Evolutionary conservation across 2,888 invertebrate genomes (phyloP).

Genomic region (Gymnosoma rotundatum): DNA sequence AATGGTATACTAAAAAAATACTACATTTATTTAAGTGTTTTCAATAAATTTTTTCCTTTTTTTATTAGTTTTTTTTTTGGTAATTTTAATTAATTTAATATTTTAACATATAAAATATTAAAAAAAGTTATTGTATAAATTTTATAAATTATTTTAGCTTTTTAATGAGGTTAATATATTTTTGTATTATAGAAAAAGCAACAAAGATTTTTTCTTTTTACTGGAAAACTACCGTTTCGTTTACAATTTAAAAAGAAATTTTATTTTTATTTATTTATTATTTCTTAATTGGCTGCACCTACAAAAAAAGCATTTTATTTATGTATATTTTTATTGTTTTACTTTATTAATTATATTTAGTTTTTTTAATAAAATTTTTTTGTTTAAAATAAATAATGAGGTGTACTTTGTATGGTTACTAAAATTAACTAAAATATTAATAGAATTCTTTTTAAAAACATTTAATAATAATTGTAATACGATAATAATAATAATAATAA

Average conservation of each 20-base stretch:
- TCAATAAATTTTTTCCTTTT: slow-evolving; percentile 26
- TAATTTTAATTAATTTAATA: slow-evolving; percentile 39
- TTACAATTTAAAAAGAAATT: background rate
- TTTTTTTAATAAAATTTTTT: slow-evolving; percentile 50
- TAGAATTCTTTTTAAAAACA: slow-evolving; percentile 70
- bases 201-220: slow-evolving; percentile 56
- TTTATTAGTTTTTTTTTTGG: slow-evolving; percentile 35
- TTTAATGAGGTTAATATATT: slow-evolving; percentile 60
- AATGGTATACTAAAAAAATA: slow-evolving; percentile 70
- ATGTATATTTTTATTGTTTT: slow-evolving; percentile 69
- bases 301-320: slow-evolving; percentile 75
- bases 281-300: slow-evolving; percentile 72
- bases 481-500: slow-evolving; percentile 50
- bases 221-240: slow-evolving; percentile 55
- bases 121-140: slow-evolving; percentile 29
- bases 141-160: background rate
- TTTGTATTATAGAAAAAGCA: slow-evolving; percentile 64
- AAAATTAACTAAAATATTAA: slow-evolving; percentile 71
- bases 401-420: slow-evolving; percentile 69
- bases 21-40: slow-evolving; percentile 59
- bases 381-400: slow-evolving; percentile 73
- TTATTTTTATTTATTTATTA: slow-evolving; percentile 63
- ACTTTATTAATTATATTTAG: slow-evolving; percentile 69
- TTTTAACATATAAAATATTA: slow-evolving; percentile 22
- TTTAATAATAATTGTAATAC: slow-evolving; percentile 61